Evolutionary conservation across 2,888 invertebrate species (phyloP), one percentile per base, ranked within the genome.

Genomic region (Candidula unifasciata): DNA sequence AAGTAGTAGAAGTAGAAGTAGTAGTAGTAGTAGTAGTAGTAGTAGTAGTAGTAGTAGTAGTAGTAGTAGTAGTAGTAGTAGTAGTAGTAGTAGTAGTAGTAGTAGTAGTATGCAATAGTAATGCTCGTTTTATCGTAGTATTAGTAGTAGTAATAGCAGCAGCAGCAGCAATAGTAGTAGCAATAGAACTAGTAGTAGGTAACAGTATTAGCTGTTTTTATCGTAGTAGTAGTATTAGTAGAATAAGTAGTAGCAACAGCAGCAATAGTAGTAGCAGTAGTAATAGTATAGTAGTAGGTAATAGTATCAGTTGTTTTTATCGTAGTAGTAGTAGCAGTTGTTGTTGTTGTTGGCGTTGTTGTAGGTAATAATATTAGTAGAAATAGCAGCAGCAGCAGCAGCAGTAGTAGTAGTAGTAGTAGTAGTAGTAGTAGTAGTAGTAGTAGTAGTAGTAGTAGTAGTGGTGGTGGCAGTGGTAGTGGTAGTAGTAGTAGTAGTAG

Each of bases 361-460:
- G n/a, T 66, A 76, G 52, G 0, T 44, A 76, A n/a, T 44, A 52
- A 2, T 35, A 44, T 8, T 76, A 76, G 77, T 54, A 57, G 57
- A 27, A 77, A 30, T 74, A 74, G 76, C 60, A 77, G 83, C 77
- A 83, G 77, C 64, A 77, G 77, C 77, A 73, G 79, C 73, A 84
- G 84, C 80, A 84, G 84, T 84, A 84, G 84, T 84, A 84, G 84
- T 80, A 84, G 84, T 84, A 84, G 84, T 84, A 84, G 84, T 84
- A 80, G 84, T 84, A 80, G 84, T 80, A 84, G 80, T 84, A 84
- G 84, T 84, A 84, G 84, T 84, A 80, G 80, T 84, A 84, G 84
- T 80, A 80, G 80, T 84, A 80, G 84, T 80, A 84, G 69, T 84
- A 80, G 80, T 80, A 84, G 80, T 80, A 84, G 83, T 80, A 84